phyloP scores from a whole-genome alignment of 2,888 invertebrate genomes.

The Matsumyia berberina region DNA sequence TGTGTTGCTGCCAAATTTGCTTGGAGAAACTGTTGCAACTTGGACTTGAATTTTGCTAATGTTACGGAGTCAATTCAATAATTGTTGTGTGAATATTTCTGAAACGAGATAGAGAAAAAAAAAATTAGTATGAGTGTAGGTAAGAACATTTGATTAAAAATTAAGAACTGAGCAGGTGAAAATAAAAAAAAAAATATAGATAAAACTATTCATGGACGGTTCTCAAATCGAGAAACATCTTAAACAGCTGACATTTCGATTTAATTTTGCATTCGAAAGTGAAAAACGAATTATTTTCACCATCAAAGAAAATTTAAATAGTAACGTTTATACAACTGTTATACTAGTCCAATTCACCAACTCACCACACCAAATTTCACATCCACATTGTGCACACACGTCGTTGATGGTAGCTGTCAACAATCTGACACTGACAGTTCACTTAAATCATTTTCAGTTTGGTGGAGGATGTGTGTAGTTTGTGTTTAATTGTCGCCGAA shows the following conservation, averaged over 20 bases:
- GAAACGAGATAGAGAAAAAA: neutral
- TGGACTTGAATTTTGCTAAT: neutral
- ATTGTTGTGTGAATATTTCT: conserved; percentile 13
- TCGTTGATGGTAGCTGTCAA: conserved; percentile 16
- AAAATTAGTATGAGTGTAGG: neutral
- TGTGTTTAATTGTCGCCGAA: conserved; percentile 4
- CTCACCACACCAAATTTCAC: conserved; percentile 26
- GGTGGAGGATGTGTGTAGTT: conserved; percentile 9
- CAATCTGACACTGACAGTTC: conserved; percentile 29
- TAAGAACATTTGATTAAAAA: no score
- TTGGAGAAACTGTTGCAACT: neutral
- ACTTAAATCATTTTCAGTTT: conserved; percentile 9
- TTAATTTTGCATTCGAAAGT: no score
- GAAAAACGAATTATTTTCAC: no score
- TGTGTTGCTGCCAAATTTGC: conserved; percentile 33
- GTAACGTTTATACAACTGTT: conserved; percentile 17
- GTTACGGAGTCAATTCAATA: conserved; percentile 5
- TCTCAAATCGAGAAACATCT: no score
- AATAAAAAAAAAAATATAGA: no score
- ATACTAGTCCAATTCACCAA: neutral
- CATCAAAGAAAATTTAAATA: conserved; percentile 7
- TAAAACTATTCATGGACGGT: no score
- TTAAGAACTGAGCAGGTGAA: no score
- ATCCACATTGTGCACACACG: conserved; percentile 30
- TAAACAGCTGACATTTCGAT: no score